These are phyloP conservation scores for Asarcornis scutulata DNA, from an alignment of 2,113 vertebrate species.

Conservation along the genomic window DNA sequence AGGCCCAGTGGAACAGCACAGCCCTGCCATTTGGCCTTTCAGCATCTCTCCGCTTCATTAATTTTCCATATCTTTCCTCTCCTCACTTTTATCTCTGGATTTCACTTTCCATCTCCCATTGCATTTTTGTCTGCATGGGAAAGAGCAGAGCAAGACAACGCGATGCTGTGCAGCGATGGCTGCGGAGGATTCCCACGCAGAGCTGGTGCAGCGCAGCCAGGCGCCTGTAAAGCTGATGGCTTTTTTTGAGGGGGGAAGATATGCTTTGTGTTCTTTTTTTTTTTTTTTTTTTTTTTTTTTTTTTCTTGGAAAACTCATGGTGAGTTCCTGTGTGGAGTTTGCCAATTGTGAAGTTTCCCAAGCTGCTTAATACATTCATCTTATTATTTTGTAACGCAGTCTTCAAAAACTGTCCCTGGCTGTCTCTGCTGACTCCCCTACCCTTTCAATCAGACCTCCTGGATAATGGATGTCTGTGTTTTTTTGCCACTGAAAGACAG, in stretches of 20 bases:
- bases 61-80: background rate
- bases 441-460: background rate
- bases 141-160: background rate
- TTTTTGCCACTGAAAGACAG: background rate
- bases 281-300: background rate
- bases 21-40: background rate
- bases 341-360: background rate
- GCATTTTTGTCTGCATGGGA: background rate
- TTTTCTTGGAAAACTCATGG: background rate
- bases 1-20: background rate
- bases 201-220: background rate
- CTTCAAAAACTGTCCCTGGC: background rate
- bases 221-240: background rate
- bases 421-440: background rate
- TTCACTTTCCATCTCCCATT: background rate
- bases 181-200: background rate
- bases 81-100: background rate
- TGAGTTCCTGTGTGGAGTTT: background rate
- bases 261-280: background rate
- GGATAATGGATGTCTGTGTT: background rate
- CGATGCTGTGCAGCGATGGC: accelerated
- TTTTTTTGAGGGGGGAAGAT: background rate
- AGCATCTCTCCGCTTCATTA: background rate
- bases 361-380: constrained; percentile 2
- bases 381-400: background rate